phyloP scores from a whole-genome alignment of 2,888 invertebrate genomes.

The Fabriciana adippe region DNA sequence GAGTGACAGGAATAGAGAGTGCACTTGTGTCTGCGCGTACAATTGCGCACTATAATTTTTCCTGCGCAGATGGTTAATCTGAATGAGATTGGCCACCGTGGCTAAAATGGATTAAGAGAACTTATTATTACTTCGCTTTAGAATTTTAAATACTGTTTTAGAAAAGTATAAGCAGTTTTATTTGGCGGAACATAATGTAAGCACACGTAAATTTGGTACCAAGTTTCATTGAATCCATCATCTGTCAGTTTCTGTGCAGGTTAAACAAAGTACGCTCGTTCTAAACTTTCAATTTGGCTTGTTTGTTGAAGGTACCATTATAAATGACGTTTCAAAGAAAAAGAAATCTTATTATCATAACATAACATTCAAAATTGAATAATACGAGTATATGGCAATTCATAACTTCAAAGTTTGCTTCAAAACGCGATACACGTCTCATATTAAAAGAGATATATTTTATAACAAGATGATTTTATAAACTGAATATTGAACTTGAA shows the following conservation, averaged over 20 bases:
- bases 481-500: conserved; percentile 17
- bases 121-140: too few relatives aligned
- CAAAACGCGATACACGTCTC: conserved; percentile 32
- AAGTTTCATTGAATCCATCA: conserved; percentile 41
- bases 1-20: too few relatives aligned
- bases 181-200: too few relatives aligned
- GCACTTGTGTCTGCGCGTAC: too few relatives aligned
- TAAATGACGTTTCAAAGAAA: conserved; percentile 15
- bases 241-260: conserved; percentile 37
- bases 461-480: conserved; percentile 33
- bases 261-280: conserved; percentile 37
- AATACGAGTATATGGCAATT: conserved; percentile 15
- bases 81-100: too few relatives aligned
- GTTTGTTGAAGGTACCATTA: conserved; percentile 28
- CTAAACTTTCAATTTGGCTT: conserved; percentile 38
- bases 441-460: conserved; percentile 36
- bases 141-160: too few relatives aligned
- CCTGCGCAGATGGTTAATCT: too few relatives aligned
- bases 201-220: conserved; percentile 19
- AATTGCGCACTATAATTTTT: too few relatives aligned
- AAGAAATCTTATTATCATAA: conserved; percentile 9
- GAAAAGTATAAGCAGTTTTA: too few relatives aligned
- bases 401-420: conserved; percentile 29
- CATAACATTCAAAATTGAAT: conserved; percentile 11
- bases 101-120: too few relatives aligned